Evolutionary conservation across 2,797 vertebrate genomes (phyloP).

Genomic region (Taeniopygia guttata): DNA sequence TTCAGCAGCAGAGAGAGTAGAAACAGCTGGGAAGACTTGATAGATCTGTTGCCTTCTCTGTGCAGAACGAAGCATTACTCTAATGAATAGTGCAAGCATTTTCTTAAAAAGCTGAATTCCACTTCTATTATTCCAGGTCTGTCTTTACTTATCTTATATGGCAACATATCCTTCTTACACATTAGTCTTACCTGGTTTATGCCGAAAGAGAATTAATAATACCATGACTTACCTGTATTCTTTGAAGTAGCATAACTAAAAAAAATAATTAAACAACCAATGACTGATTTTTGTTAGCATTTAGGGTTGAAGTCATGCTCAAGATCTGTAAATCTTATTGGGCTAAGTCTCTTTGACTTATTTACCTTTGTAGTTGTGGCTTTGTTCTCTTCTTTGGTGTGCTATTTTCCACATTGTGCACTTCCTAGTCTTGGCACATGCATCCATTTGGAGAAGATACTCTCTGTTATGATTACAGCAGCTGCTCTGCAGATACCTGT

Average conservation of each 20-base stretch:
- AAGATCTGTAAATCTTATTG: constrained; percentile 64
- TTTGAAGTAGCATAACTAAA: neutral
- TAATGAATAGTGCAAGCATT: neutral
- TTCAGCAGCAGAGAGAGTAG: neutral
- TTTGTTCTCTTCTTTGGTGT: constrained; percentile 72
- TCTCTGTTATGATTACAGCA: constrained; percentile 49
- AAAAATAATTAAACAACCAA: neutral
- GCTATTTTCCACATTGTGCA: constrained; percentile 41
- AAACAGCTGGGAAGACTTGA: neutral
- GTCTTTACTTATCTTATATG: neutral
- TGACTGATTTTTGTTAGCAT: neutral
- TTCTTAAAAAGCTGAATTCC: neutral
- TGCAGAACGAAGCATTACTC: neutral
- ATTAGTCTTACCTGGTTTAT: neutral
- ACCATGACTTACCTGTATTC: neutral
- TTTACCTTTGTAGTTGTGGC: constrained; percentile 71
- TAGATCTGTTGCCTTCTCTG: neutral
- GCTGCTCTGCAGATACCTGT: constrained; percentile 62
- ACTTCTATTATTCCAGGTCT: neutral
- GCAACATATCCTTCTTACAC: neutral
- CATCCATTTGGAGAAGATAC: constrained; percentile 53
- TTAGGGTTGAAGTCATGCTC: constrained; percentile 4
- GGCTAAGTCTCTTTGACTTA: constrained; percentile 70
- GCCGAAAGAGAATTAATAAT: neutral
- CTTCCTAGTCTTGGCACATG: constrained; percentile 26